phyloP scores from a whole-genome alignment of 2,797 vertebrate genomes.

The Melanotaenia trifasciata region DNA sequence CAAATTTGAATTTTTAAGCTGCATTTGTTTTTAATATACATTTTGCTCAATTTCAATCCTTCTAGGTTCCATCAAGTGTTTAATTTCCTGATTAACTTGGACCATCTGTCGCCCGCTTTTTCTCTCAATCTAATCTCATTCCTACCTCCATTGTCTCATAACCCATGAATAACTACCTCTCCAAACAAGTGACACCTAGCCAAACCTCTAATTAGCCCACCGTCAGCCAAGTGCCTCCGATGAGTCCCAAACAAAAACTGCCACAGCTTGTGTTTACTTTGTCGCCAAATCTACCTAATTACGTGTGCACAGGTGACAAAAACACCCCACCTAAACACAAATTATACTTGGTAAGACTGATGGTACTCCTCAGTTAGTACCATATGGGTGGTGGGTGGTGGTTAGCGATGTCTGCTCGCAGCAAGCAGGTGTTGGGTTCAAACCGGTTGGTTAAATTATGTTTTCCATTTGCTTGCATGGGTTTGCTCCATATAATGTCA shows the following conservation, averaged over 20 bases:
- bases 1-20: neutral
- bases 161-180: constrained; percentile 1
- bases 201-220: constrained; percentile 60
- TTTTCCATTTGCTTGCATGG: too few relatives aligned
- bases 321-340: neutral
- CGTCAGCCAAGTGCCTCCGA: constrained; percentile 14
- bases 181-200: constrained; percentile 27
- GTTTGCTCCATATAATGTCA: too few relatives aligned
- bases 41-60: too few relatives aligned
- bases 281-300: constrained; percentile 33
- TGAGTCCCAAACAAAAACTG: neutral
- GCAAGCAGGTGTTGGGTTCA: neutral
- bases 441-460: neutral
- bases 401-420: neutral
- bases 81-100: too few relatives aligned
- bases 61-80: too few relatives aligned
- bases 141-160: constrained; percentile 6
- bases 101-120: neutral
- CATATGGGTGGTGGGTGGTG: neutral
- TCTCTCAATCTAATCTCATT: constrained; percentile 10
- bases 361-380: neutral
- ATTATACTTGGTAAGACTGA: neutral
- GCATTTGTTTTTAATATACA: too few relatives aligned
- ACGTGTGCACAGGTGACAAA: neutral
- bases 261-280: constrained; percentile 11